Evolutionary conservation across 2,797 vertebrate species (phyloP).

Genomic region (Hemitrygon akajei): DNA sequence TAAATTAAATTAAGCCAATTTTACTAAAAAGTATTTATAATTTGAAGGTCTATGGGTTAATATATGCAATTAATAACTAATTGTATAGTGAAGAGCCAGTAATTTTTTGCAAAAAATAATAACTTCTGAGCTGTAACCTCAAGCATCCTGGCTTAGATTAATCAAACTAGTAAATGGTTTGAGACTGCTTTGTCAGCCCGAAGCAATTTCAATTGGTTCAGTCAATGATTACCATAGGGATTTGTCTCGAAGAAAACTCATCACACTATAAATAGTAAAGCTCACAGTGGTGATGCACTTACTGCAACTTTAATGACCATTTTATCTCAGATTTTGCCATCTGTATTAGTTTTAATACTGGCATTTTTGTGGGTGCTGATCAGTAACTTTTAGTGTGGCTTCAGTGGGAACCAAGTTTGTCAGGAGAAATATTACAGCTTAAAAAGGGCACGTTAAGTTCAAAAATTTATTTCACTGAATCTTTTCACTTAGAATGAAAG

Average conservation of each 20-base stretch:
- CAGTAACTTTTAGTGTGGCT: not conserved
- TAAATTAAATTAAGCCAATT: no score
- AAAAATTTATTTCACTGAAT: not conserved
- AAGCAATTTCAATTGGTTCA: not conserved
- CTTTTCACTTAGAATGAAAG: not conserved
- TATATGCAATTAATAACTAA: not conserved
- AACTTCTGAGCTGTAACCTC: not conserved
- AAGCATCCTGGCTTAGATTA: not conserved
- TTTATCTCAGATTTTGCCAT: not conserved
- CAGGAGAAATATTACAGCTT: not conserved
- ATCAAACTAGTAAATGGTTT: not conserved
- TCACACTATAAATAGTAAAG: not conserved
- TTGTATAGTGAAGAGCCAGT: not conserved
- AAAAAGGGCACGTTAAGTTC: not conserved
- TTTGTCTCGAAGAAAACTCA: not conserved
- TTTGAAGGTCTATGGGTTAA: not conserved
- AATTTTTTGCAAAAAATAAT: constrained; percentile 11
- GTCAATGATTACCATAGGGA: not conserved
- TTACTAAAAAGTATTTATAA: not conserved
- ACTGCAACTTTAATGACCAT: not conserved
- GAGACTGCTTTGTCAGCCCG: not conserved
- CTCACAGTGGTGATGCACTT: not conserved
- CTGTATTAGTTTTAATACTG: not conserved
- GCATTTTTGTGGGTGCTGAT: not conserved
- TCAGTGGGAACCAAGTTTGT: no score